A percentile compares a stretch with the other conserved stretches of the same genome.
phyloP scores from a whole-genome alignment of 2,888 invertebrate species.

The Lydus trimaculatus region DNA sequence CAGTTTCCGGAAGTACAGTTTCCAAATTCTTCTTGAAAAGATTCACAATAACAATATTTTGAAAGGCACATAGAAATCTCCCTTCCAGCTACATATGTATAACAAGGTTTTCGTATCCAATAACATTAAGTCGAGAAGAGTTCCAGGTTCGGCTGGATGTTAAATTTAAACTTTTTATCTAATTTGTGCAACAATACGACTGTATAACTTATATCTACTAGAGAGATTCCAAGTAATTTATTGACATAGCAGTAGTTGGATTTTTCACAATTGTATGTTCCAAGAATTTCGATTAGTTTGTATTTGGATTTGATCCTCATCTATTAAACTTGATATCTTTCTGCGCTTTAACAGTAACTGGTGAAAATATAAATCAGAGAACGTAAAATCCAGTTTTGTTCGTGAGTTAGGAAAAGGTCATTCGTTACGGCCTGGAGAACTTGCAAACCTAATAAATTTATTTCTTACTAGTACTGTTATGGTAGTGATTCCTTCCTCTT shows the following conservation, averaged over 20 bases:
- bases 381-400: conserved; percentile 34
- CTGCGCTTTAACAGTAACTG: conserved; percentile 28
- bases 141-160: conserved; percentile 5
- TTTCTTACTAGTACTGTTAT: conserved; percentile 18
- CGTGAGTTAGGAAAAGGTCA: conserved; percentile 31
- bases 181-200: conserved; percentile 24
- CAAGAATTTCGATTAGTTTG: conserved; percentile 26
- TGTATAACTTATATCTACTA: neutral
- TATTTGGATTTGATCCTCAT: conserved; percentile 6
- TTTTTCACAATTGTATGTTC: conserved; percentile 8
- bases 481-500: neutral
- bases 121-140: conserved; percentile 3
- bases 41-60: conserved; percentile 16
- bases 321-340: conserved; percentile 16
- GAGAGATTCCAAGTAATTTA: neutral
- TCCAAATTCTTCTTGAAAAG: conserved; percentile 23
- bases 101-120: conserved; percentile 23
- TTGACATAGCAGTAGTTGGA: neutral
- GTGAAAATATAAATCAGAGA: conserved; percentile 33
- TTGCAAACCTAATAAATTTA: conserved; percentile 41
- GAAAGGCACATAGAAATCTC: conserved; percentile 17
- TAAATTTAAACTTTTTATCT: conserved; percentile 27
- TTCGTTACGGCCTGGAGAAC: conserved; percentile 37
- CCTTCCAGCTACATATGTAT: conserved; percentile 24
- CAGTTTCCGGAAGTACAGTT: conserved; percentile 16